phyloP scores from a whole-genome alignment of 2,888 invertebrate genomes.

The Conomelus anceps region DNA sequence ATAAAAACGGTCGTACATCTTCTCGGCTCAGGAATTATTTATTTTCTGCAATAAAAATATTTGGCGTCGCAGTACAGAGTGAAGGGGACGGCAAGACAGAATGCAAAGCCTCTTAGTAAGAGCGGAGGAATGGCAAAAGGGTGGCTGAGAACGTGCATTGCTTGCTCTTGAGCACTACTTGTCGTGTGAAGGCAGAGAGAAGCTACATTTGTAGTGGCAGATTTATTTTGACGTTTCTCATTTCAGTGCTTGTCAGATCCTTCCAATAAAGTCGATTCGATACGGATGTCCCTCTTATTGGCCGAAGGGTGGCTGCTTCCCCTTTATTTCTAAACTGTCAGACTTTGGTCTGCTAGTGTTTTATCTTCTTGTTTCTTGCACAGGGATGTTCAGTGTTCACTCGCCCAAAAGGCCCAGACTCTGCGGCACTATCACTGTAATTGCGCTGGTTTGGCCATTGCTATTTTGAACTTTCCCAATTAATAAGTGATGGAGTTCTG shows the following conservation, averaged over 20 bases:
- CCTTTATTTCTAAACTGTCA: not conserved
- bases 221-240: constrained; percentile 13
- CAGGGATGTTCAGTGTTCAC: not conserved
- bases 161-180: not conserved
- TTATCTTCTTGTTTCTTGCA: not conserved
- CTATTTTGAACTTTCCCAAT: not conserved
- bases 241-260: constrained; percentile 11
- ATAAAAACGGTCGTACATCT: not conserved
- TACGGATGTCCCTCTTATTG: constrained; percentile 8
- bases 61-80: not conserved
- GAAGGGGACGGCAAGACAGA: not conserved
- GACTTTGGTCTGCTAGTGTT: not conserved
- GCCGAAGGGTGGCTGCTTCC: constrained; percentile 1
- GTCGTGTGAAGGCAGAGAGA: not conserved
- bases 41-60: not conserved
- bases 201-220: constrained; percentile 5
- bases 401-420: not conserved
- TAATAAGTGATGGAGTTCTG: too few relatives aligned
- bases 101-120: not conserved
- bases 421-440: not conserved
- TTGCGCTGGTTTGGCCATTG: not conserved
- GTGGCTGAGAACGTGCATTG: not conserved
- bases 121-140: not conserved
- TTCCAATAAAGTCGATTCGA: constrained; percentile 12
- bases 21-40: not conserved